Conservation (phyloP, 2,888 invertebrate species). For the Lysandra bellargus region DNA sequence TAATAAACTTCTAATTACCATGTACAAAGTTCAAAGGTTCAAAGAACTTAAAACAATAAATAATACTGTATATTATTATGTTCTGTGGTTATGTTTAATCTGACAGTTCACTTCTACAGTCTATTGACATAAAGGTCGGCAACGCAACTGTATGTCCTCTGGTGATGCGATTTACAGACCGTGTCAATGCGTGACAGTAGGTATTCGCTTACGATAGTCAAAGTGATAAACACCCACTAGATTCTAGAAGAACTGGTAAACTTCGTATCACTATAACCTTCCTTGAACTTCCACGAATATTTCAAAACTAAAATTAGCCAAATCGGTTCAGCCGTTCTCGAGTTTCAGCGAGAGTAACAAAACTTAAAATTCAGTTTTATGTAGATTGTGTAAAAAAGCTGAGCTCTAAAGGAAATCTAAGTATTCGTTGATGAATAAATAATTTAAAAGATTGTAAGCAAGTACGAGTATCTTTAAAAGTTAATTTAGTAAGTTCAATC, state of each 20-base stretch:
- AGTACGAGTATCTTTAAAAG: background rate
- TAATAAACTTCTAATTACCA: background rate
- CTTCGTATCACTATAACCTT: too few species aligned
- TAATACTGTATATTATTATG: background rate
- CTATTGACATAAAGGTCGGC: background rate
- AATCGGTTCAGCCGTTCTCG: too few species aligned
- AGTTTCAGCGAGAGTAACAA: too few species aligned
- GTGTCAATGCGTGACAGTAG: too few species aligned
- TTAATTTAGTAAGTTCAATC: background rate
- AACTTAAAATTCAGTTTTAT: too few species aligned
- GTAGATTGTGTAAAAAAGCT: background rate
- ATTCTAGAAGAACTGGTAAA: too few species aligned
- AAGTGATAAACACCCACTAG: too few species aligned
- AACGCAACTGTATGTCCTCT: background rate
- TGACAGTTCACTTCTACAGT: background rate
- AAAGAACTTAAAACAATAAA: background rate
- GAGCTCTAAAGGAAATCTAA: background rate
- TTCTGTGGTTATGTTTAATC: background rate
- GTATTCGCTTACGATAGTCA: too few species aligned
- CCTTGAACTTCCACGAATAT: too few species aligned
- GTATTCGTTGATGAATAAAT: background rate
- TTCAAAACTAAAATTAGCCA: too few species aligned
- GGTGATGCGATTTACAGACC: background rate
- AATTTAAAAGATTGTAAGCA: background rate
- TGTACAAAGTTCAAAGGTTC: background rate